Base-by-base conservation (phyloP, 2,888 invertebrate species). In the Calliphora vomitoria region DNA sequence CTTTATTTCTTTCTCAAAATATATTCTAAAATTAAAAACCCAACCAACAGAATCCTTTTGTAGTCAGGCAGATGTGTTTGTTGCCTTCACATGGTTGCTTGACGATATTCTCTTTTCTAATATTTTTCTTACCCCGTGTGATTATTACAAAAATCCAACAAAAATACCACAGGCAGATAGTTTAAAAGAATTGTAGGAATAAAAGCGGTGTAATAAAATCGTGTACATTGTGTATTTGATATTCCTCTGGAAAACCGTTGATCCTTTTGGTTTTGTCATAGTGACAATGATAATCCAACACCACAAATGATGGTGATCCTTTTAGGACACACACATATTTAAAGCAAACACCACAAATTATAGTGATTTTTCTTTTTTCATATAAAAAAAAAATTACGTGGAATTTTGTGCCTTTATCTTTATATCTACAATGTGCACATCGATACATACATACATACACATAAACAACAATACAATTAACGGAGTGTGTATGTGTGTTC, bases 301-400 rank as follows among this genome's bases (percentile, higher is more conserved):
- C 83, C 83, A 74, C 74, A 87, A 84, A 82, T 84, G 47, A 87
- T 82, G 44, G 78, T 78, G 74, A 82, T 82, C 78, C 78, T 82
- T 78, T 86, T 58, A 55, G 82, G 47, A 82, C 74, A 78, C 82
- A 74, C 78, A 74, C 78, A 78, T 53, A 58, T 25, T 41, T 55
- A 53, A 55, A 72, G 35, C 41, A 82, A 47, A 79, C 50, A 80
- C 74, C 75, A 75, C 86, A 72, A 82, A 74, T 86, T 64, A 82
- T 72, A 66, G 20, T 60, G 72, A 82, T 50, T 60, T 74, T 50
- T 38, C 38, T 47, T 84, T 84, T 8, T 20, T 60, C 10, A 53
- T 68, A 71, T 62, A 55, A 66, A 82, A 72, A 25, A 53, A 64
- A 83, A 78, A 71, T 64, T 68, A 80, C 35, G 62, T 81, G 60